phyloP scores from a whole-genome alignment of 1,140 invertebrate species.

The Lepeophtheirus salmonis region DNA sequence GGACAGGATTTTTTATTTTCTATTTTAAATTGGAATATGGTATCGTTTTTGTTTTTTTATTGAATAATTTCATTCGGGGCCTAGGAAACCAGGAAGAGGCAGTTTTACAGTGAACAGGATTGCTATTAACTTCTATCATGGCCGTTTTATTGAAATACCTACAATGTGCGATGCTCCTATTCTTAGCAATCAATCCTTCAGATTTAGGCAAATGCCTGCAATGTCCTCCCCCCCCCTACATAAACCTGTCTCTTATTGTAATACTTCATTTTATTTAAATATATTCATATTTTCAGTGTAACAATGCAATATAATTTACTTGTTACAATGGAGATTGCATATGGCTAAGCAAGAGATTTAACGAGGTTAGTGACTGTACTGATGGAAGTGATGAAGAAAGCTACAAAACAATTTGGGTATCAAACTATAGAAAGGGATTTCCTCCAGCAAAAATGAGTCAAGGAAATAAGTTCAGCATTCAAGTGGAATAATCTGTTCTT shows the following conservation, averaged over 20 bases:
- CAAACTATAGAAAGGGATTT: not conserved
- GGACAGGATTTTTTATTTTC: too few relatives aligned
- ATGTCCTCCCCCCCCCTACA: too few relatives aligned
- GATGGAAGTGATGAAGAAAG: slow-evolving; percentile 18
- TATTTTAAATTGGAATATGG: not conserved
- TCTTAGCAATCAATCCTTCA: too few relatives aligned
- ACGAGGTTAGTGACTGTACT: slow-evolving; percentile 14
- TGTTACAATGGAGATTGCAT: slow-evolving; percentile 19
- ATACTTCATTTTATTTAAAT: not conserved
- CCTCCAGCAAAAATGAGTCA: not conserved
- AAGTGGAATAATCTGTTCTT: not conserved
- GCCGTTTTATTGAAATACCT: not conserved
- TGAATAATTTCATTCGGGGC: too few relatives aligned
- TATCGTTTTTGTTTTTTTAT: too few relatives aligned
- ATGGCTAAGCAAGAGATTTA: slow-evolving; percentile 8
- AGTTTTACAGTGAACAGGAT: not conserved
- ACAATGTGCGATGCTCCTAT: too few relatives aligned
- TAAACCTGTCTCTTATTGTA: too few relatives aligned
- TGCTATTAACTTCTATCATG: not conserved
- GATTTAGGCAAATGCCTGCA: too few relatives aligned
- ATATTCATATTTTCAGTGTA: not conserved
- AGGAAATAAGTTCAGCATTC: not conserved
- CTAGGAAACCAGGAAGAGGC: too few relatives aligned
- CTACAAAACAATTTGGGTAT: not conserved
- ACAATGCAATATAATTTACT: slow-evolving; percentile 7